phyloP scores from a whole-genome alignment of 92 coral and sea anemone genomes.

The Epizoanthus ramosus region DNA sequence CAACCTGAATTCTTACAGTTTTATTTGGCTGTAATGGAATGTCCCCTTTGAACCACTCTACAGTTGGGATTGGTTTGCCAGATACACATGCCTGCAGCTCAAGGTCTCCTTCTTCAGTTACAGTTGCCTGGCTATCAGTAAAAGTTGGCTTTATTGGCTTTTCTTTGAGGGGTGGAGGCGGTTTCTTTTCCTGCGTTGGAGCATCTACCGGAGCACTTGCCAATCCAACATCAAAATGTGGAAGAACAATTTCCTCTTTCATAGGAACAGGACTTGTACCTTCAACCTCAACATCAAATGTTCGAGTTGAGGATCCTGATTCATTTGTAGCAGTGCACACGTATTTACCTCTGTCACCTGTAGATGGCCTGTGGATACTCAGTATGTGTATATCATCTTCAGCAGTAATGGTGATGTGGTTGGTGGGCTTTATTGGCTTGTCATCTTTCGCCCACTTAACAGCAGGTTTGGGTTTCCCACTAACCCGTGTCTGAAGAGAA shows the following conservation, averaged over 20 bases:
- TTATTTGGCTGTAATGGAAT: constrained; percentile 40
- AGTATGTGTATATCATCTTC: constrained; percentile 69
- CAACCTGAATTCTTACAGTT: constrained; percentile 45
- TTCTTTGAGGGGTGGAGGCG: constrained; percentile 16
- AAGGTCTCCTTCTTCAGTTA: constrained; percentile 50
- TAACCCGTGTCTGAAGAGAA: constrained; percentile 54
- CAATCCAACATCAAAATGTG: constrained; percentile 48
- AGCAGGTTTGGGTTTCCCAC: constrained; percentile 85
- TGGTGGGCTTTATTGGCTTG: constrained; percentile 55
- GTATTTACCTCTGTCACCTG: constrained; percentile 73
- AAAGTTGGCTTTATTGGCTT: constrained; percentile 33
- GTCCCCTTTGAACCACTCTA: constrained; percentile 53
- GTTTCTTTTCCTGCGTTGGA: constrained; percentile 2
- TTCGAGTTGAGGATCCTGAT: constrained; percentile 59
- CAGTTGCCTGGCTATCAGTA: constrained; percentile 36
- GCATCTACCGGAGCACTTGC: background rate
- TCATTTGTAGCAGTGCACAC: constrained; percentile 76
- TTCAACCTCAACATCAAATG: constrained; percentile 76
- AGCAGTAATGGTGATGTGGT: constrained; percentile 62
- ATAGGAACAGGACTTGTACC: constrained; percentile 38
- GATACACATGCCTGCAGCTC: constrained; percentile 44
- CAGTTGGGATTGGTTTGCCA: constrained; percentile 55
- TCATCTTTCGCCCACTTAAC: constrained; percentile 76
- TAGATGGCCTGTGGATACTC: constrained; percentile 57
- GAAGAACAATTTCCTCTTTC: constrained; percentile 30